Evolutionary conservation across 92 coral and sea anemone species (phyloP), one percentile per base, ranked within the genome.

Genomic region (Pocillopora meandrina): DNA sequence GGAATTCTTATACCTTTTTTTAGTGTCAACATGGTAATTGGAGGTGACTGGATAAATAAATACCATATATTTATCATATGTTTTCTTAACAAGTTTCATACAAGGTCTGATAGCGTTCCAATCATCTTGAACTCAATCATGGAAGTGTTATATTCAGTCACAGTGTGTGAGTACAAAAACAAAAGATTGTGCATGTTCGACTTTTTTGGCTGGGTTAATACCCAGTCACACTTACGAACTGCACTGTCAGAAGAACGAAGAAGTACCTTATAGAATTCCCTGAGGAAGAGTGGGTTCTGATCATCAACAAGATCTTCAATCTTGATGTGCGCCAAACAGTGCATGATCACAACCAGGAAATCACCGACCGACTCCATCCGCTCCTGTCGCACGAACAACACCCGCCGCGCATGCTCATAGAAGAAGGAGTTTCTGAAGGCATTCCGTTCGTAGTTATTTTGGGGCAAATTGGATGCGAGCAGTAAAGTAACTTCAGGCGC

Each of bases 331-430:
- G 99, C 87, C 87, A 96, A 78, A 19, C 98, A 95, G 77, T 96
- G 99, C 96, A 96, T 94, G 16, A 96, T 91, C 57, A 96, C 99
- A 10, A 96, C 98, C 68, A 96, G 59, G 82, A 96, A 96, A 89
- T 96, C 99, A 21, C 99, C 99, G 34, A 96, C 98, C 7, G 98
- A 94, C 76, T 96, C 97, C 90, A 96, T 89, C n/a, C 99, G 90
- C 84, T 96, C 99, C 81, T 96, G 98, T 11, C 99, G 95, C 64
- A 96, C 89, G 56, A 96, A 96, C 79, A 96, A 83, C 71, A 96
- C 95, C 89, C 91, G 89, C 35, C 99, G 99, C 83, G 97, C 93
- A 89, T 96, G 93, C 95, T 96, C 99, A 91, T 92, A 96, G 82
- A 96, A 96, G 91, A 96, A 96, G 35, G 99, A 96, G 69, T 90